Evolutionary conservation across 2,797 vertebrate species (phyloP).

Genomic region (Holocentrus rufus): DNA sequence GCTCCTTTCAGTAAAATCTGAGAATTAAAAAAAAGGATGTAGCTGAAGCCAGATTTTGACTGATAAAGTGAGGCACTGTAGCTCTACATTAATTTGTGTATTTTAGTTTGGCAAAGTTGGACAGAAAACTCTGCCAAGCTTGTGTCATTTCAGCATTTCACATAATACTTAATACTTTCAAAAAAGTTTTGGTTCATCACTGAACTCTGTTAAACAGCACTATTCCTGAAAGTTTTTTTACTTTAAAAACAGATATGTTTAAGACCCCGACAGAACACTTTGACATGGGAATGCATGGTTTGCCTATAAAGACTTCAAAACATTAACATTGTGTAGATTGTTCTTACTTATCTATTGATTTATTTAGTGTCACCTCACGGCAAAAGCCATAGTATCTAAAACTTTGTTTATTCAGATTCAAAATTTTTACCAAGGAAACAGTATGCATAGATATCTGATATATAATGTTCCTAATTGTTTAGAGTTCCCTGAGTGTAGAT

Average conservation of each 20-base stretch:
- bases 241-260: not conserved
- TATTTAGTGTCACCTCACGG: constrained; percentile 21
- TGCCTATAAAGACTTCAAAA: constrained; percentile 62
- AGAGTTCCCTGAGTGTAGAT: constrained; percentile 8
- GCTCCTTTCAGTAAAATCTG: not conserved
- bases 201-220: constrained; percentile 21
- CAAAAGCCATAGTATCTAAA: constrained; percentile 40
- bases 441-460: constrained; percentile 14
- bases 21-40: too few species aligned
- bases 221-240: constrained; percentile 27
- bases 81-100: not conserved
- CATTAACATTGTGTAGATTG: constrained; percentile 33
- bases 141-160: constrained; percentile 11
- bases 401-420: constrained; percentile 23
- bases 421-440: constrained; percentile 19
- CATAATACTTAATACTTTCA: constrained; percentile 6
- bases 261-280: constrained; percentile 35
- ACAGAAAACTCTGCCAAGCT: not conserved
- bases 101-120: constrained; percentile 14
- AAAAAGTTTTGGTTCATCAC: constrained; percentile 21
- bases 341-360: constrained; percentile 37
- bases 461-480: constrained; percentile 19
- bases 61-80: not conserved
- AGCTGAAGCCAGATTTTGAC: not conserved
- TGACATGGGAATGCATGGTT: constrained; percentile 55